Percentiles rank a stretch among this genome's conserved stretches.
phyloP scores from a whole-genome alignment of 2,113 vertebrate species.

The Blennius ocellaris region DNA sequence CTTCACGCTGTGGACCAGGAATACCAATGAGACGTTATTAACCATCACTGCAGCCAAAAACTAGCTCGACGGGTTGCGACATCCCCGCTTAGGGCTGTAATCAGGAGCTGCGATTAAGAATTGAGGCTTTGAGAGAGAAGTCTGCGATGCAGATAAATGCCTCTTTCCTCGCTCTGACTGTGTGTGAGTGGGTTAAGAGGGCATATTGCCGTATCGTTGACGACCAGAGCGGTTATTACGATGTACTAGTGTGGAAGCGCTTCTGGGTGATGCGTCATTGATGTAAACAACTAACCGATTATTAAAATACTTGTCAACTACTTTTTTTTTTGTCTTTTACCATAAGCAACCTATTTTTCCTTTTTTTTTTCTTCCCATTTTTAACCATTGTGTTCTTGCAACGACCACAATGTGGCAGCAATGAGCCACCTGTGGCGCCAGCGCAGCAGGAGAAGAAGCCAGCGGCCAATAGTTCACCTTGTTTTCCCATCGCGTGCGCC shows the following conservation, averaged over 20 bases:
- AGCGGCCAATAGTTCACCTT: too few relatives aligned
- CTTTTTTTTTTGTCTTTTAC: too few relatives aligned
- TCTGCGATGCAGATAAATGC: slow-evolving; percentile 25
- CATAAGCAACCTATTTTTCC: too few relatives aligned
- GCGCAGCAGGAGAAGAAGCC: too few relatives aligned
- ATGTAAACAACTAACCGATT: too few relatives aligned
- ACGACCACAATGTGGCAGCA: too few relatives aligned
- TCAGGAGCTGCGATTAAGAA: slow-evolving; percentile 56
- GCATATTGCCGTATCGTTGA: slow-evolving; percentile 33
- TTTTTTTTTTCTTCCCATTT: too few relatives aligned
- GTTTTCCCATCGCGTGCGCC: too few relatives aligned
- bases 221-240: slow-evolving; percentile 59
- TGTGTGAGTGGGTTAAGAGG: slow-evolving; percentile 44
- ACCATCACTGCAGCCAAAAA: slow-evolving; percentile 51
- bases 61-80: slow-evolving; percentile 49
- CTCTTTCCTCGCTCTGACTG: slow-evolving; percentile 35
- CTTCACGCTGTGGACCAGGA: slow-evolving; percentile 42
- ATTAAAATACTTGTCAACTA: too few relatives aligned
- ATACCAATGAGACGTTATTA: slow-evolving; percentile 61
- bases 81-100: slow-evolving; percentile 37
- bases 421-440: too few relatives aligned
- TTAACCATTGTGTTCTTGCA: too few relatives aligned
- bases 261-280: slow-evolving; percentile 27
- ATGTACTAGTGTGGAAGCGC: slow-evolving; percentile 16
- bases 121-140: slow-evolving; percentile 17